Evolutionary conservation across 1,140 invertebrate species (phyloP).

Genomic region (Drosophila guanche): DNA sequence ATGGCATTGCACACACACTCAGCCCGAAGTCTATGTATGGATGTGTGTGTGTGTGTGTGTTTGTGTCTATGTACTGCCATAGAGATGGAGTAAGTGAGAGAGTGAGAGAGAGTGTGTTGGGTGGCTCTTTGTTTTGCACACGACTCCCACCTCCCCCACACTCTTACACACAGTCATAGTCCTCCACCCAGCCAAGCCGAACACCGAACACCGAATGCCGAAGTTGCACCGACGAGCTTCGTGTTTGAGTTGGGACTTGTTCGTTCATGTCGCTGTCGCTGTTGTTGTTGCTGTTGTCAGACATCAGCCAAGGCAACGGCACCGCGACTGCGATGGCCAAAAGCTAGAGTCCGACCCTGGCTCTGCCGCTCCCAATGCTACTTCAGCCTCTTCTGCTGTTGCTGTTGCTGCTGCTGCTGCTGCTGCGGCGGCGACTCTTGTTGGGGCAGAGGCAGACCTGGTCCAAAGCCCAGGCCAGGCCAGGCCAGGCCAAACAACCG

Average conservation of each 20-base stretch:
- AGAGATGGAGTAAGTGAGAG: constrained; percentile 11
- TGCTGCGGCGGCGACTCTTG: constrained; percentile 26
- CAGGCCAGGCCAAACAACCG: constrained; percentile 75
- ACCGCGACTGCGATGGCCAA: constrained; percentile 12
- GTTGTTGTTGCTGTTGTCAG: constrained; percentile 24
- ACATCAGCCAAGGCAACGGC: constrained; percentile 19
- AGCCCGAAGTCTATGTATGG: background rate
- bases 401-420: constrained; percentile 21
- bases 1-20: constrained; percentile 47
- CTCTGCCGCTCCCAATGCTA: constrained; percentile 17
- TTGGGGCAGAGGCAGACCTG: constrained; percentile 37
- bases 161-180: constrained; percentile 1
- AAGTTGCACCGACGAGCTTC: constrained; percentile 46
- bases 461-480: constrained; percentile 48
- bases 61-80: constrained; percentile 20
- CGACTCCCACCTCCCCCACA: constrained; percentile 23
- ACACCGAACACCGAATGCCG: constrained; percentile 32
- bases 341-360: constrained; percentile 31
- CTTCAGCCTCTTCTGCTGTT: constrained; percentile 8
- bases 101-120: constrained; percentile 32
- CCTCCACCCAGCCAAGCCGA: constrained; percentile 15
- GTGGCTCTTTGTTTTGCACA: constrained; percentile 70
- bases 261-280: constrained; percentile 8
- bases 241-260: constrained; percentile 50
- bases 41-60: constrained; percentile 14